These are phyloP conservation scores for Menura novaehollandiae DNA, from an alignment of 2,113 vertebrate species.

Conservation along the genomic window DNA sequence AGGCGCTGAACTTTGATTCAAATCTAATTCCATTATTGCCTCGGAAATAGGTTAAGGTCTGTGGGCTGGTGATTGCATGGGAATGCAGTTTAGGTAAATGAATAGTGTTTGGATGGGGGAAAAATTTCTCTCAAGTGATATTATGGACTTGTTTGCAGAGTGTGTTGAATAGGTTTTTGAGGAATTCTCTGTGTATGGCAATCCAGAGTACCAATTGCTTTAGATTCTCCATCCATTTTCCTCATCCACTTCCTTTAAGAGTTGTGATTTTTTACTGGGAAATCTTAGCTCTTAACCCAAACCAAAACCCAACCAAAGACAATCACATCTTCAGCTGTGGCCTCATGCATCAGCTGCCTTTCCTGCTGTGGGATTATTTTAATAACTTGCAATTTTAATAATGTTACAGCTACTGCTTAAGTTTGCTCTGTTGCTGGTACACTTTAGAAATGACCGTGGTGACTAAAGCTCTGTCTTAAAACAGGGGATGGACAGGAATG, in stretches of 20 bases:
- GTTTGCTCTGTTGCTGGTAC: neutral
- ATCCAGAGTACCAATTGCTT: neutral
- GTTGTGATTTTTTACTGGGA: neutral
- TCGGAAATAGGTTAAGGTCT: constrained; percentile 77
- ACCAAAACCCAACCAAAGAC: neutral
- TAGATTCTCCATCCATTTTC: neutral
- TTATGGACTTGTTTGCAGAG: neutral
- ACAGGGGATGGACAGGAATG: neutral
- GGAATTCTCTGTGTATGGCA: neutral
- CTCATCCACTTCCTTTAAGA: neutral
- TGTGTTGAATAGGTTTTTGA: constrained; percentile 14
- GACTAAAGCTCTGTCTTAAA: neutral
- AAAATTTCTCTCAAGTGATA: constrained; percentile 17
- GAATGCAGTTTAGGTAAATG: constrained; percentile 18
- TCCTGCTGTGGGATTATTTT: neutral
- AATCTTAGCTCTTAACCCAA: neutral
- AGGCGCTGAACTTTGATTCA: constrained; percentile 78
- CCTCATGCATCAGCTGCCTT: neutral
- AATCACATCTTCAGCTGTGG: neutral
- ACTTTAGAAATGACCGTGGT: neutral
- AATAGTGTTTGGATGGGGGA: constrained; percentile 44
- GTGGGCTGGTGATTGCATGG: constrained; percentile 28
- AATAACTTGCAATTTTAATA: neutral
- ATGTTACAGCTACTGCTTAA: neutral
- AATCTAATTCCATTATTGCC: constrained; percentile 87